Base-by-base conservation (phyloP, 2,888 invertebrate species). In the Ophraella communa region DNA sequence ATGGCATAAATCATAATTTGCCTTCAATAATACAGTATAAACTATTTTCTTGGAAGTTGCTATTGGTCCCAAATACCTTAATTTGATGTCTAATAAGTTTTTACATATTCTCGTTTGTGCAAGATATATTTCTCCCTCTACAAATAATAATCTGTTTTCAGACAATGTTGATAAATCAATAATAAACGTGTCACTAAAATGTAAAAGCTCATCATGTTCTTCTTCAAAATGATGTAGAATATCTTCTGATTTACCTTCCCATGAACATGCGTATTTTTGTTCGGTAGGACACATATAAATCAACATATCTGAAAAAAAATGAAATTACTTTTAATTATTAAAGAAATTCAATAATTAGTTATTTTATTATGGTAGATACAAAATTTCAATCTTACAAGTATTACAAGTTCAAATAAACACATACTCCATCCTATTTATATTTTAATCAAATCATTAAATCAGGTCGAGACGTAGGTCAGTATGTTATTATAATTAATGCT, bases 281-380 rank as follows among this genome's bases (percentile, higher is more conserved):
- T 78, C 76, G 14, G 75, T 55, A 11, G 78, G 78, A 64, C 78
- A 78, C n/a, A 73, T 62, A 58, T 76, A 77, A 52, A 74, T 69
- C 53, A 70, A 51, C 74, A 74, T 73, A 10, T 24, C 58, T 62
- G 27, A 17, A 58, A 57, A 21, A 59, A 27, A 51, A 51, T n/a
- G n/a, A n/a, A n/a, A n/a, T n/a, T n/a, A n/a, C n/a, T n/a, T n/a
- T n/a, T n/a, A n/a, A n/a, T n/a, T n/a, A n/a, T n/a, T n/a, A n/a
- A n/a, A n/a, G n/a, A n/a, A n/a, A n/a, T n/a, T n/a, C n/a, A n/a
- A n/a, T n/a, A n/a, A n/a, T n/a, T n/a, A n/a, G n/a, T n/a, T n/a
- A n/a, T n/a, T n/a, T n/a, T n/a, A n/a, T n/a, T n/a, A n/a, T n/a
- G n/a, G n/a, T n/a, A n/a, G n/a, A n/a, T n/a, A n/a, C n/a, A n/a